Evolutionary conservation across 2,888 invertebrate species (phyloP).

Genomic region (Arenicola marina): DNA sequence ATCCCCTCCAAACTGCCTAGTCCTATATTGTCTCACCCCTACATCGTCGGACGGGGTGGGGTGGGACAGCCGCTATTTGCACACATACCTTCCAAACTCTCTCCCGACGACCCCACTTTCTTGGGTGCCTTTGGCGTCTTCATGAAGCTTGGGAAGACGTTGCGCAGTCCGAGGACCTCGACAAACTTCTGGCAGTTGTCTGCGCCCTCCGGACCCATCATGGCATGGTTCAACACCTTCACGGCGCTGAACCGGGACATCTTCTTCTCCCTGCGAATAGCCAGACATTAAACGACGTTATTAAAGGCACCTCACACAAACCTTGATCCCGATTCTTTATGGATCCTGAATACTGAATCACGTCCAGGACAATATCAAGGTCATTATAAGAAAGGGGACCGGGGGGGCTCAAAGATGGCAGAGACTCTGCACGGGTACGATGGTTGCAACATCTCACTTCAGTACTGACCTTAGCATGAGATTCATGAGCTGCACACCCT

Average conservation of each 20-base stretch:
- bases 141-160: slow-evolving; percentile 98
- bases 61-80: too few relatives aligned
- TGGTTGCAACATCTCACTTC: not conserved
- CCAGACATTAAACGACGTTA: too few relatives aligned
- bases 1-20: too few relatives aligned
- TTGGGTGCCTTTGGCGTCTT: slow-evolving; percentile 84
- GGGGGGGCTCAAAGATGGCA: too few relatives aligned
- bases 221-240: slow-evolving; percentile 96
- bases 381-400: too few relatives aligned
- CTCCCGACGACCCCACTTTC: slow-evolving; percentile 60
- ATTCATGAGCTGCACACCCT: slow-evolving; percentile 99
- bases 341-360: too few relatives aligned
- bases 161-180: slow-evolving; percentile 90
- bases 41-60: too few relatives aligned
- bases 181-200: slow-evolving; percentile 96
- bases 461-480: slow-evolving; percentile 80
- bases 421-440: too few relatives aligned
- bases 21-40: too few relatives aligned
- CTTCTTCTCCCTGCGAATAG: slow-evolving; percentile 80
- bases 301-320: not conserved
- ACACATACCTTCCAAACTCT: slow-evolving; percentile 81
- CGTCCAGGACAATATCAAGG: too few relatives aligned
- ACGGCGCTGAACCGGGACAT: slow-evolving; percentile 83
- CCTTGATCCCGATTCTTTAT: not conserved
- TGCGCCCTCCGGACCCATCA: slow-evolving; percentile 88